Base-by-base conservation (phyloP, 2,113 vertebrate species). In the Nerophis ophidion region DNA sequence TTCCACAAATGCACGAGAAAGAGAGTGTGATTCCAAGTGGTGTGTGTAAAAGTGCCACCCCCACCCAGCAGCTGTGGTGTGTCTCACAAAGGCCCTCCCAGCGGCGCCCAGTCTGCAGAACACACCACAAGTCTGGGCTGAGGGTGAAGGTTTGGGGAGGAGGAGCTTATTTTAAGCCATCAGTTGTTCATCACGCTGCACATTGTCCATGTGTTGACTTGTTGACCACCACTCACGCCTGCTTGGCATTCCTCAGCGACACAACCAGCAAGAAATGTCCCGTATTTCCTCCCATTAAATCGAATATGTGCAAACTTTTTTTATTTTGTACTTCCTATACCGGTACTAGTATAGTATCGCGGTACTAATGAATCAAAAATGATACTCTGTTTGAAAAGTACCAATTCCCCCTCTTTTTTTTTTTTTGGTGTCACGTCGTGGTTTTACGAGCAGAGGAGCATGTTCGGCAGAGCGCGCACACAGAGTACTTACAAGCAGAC, bases 151-250 rank as follows among this genome's bases (percentile, higher is more conserved):
- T 44, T 44, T 44, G 40, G 40, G 8, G 38, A 62, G 72, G 71
- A 33, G 63, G 66, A 67, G 63, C 56, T 36, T 61, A 65, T 75
- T 75, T 80, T 64, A 75, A 73, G 68, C 52, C 76, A 80, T 66
- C 87, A 88, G 88, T 87, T 88, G 83, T 84, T 80, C 57, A n/a
- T 34, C 35, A 35, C 60, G 65, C 62, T 40, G 14, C 55, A 68
- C 63, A 77, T 71, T 73, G 54, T 55, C 76, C 84, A 74, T 79
- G 73, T 80, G 80, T 77, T 73, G 49, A 51, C 61, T 53, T 51
- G 76, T 67, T 74, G 74, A 82, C 68, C 64, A 51, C 63, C 71
- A 70, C 42, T 61, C 65, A 51, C 56, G 65, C 64, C 71, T 79
- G 65, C 51, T 76, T 45, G 5, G 13, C 68, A 85, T 80, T 78